Evolutionary conservation across 2,888 invertebrate genomes (phyloP).

Genomic region (Acanthococcus lagerstroemiae): DNA sequence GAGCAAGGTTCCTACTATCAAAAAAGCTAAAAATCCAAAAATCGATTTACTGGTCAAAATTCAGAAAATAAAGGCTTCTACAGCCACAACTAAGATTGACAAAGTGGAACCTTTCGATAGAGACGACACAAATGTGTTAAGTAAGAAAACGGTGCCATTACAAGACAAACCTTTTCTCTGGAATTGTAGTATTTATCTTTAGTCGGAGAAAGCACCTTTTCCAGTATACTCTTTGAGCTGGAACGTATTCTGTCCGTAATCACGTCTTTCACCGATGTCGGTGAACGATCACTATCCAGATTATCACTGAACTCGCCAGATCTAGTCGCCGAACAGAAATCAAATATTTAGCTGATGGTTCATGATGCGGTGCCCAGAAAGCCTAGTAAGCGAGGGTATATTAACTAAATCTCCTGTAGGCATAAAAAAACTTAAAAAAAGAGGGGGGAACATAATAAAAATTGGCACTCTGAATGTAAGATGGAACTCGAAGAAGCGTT

Average conservation of each 20-base stretch:
- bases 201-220: slow-evolving; percentile 65
- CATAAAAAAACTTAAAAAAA: neutral
- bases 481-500: no score
- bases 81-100: neutral
- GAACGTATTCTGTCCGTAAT: slow-evolving; percentile 60
- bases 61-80: no score
- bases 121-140: neutral
- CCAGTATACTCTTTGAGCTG: slow-evolving; percentile 61
- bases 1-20: no score
- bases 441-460: neutral
- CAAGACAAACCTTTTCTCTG: slow-evolving; percentile 43
- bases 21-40: no score
- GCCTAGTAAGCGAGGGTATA: no score
- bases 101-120: neutral
- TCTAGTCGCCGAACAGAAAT: no score
- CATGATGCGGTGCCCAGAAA: neutral
- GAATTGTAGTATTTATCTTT: slow-evolving; percentile 49
- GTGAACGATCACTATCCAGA: slow-evolving; percentile 33
- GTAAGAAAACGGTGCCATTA: neutral
- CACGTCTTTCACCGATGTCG: slow-evolving; percentile 42
- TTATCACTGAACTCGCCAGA: slow-evolving; percentile 10
- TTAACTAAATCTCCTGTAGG: no score
- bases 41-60: no score
- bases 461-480: no score
- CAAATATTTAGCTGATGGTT: no score